phyloP scores from a whole-genome alignment of 2,797 vertebrate species.

The Ara ararauna region DNA sequence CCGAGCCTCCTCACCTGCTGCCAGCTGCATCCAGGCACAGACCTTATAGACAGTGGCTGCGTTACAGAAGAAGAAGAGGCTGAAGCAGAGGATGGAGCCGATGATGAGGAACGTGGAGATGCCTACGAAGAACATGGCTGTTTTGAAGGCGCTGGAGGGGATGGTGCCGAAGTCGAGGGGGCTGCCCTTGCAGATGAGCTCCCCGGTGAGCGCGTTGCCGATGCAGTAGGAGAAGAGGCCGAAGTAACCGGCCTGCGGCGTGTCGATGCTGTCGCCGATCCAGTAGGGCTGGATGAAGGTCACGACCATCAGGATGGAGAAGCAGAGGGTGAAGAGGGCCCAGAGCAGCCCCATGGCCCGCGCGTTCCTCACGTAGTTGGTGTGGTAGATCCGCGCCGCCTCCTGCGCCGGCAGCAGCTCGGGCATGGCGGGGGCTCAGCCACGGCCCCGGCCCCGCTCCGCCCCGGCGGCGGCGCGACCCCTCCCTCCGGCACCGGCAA shows the following conservation, averaged over 20 bases:
- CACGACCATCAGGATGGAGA: conserved; percentile 90
- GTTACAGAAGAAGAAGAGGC: conserved; percentile 95
- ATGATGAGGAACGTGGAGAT: conserved; percentile 92
- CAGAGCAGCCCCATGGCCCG: conserved; percentile 94
- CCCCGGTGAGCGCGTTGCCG: conserved; percentile 93
- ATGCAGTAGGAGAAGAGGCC: conserved; percentile 97
- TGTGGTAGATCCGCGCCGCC: conserved; percentile 96
- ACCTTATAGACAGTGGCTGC: conserved; percentile 93
- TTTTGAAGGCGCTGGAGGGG: conserved; percentile 94
- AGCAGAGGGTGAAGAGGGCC: conserved; percentile 95
- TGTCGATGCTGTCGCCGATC: conserved; percentile 96
- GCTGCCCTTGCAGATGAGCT: conserved; percentile 94
- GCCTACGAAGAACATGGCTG: conserved; percentile 96
- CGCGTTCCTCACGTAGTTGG: conserved; percentile 95
- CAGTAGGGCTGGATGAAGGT: conserved; percentile 97
- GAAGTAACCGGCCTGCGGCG: conserved; percentile 95
- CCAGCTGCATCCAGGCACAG: conserved; percentile 96
- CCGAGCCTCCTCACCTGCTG: conserved; percentile 83
- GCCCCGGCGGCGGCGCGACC: neutral
- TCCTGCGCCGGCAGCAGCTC: conserved; percentile 92
- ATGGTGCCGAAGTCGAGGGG: conserved; percentile 90
- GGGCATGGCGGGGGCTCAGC: conserved; percentile 72
- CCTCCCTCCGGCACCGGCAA: neutral
- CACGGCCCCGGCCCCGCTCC: neutral
- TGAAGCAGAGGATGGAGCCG: conserved; percentile 90